Conservation (phyloP, 2,797 vertebrate genomes). For the Threskiornis aethiopicus region DNA sequence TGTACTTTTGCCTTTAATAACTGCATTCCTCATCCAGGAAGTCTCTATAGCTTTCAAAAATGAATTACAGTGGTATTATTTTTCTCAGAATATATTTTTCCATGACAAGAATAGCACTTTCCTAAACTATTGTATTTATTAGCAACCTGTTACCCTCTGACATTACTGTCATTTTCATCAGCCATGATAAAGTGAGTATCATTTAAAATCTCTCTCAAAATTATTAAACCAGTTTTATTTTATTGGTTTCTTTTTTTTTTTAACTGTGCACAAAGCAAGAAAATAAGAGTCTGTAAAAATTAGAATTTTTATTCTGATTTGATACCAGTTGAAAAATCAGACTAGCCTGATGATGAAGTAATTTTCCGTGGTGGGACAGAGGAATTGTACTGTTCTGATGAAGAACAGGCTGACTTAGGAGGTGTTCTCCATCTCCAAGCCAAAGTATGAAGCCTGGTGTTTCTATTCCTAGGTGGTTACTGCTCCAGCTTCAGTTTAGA, state of each 20-base stretch:
- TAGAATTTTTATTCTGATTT: not conserved
- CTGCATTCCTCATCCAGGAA: slow-evolving; percentile 77
- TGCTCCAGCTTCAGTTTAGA: not conserved
- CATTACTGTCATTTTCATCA: slow-evolving; percentile 72
- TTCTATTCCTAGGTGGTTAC: not conserved
- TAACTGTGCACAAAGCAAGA: not conserved
- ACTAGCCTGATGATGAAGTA: not conserved
- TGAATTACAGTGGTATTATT: slow-evolving; percentile 79
- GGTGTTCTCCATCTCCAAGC: not conserved
- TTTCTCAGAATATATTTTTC: slow-evolving; percentile 72
- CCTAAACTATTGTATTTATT: slow-evolving; percentile 81
- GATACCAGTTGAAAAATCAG: not conserved
- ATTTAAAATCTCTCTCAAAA: slow-evolving; percentile 75
- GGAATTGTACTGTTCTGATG: not conserved
- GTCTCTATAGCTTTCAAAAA: slow-evolving; percentile 79
- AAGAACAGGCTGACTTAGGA: not conserved
- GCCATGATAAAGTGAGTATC: slow-evolving; percentile 65
- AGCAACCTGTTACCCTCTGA: slow-evolving; percentile 78
- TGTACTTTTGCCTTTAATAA: slow-evolving; percentile 82
- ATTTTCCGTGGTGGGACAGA: not conserved
- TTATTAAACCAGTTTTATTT: slow-evolving; percentile 67
- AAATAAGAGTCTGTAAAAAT: not conserved
- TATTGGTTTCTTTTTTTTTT: slow-evolving; percentile 20
- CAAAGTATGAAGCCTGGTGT: not conserved
- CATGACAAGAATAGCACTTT: slow-evolving; percentile 70